These are phyloP conservation scores for Nysson spinosus DNA, from an alignment of 2,888 invertebrate genomes.

Conservation along the genomic window DNA sequence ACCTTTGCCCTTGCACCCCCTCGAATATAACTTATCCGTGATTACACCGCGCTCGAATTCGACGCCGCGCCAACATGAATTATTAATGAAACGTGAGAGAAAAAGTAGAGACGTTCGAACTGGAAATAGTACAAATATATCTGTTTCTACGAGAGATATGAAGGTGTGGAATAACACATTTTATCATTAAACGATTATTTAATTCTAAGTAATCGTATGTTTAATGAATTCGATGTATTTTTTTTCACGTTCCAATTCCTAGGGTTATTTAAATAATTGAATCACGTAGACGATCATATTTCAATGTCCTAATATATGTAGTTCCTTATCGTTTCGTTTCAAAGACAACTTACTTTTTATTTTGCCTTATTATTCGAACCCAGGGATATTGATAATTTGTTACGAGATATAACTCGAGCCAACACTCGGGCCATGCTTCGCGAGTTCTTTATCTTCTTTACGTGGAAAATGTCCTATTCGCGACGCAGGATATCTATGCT, in stretches of 20 bases:
- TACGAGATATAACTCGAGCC: conserved; percentile 43
- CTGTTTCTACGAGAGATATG: too few relatives aligned
- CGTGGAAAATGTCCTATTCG: conserved; percentile 27
- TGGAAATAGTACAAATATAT: neutral
- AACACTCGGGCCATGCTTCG: conserved; percentile 43
- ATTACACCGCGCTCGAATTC: conserved; percentile 54
- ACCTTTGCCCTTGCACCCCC: conserved; percentile 31
- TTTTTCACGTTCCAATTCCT: too few relatives aligned
- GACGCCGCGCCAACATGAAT: conserved; percentile 50
- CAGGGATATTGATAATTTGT: conserved; percentile 49
- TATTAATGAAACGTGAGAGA: conserved; percentile 44
- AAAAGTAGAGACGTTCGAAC: neutral
- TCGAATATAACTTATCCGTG: conserved; percentile 52
- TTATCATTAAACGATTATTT: too few relatives aligned
- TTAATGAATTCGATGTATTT: too few relatives aligned
- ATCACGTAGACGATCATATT: too few relatives aligned
- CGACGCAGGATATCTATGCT: conserved; percentile 20
- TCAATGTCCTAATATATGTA: too few relatives aligned
- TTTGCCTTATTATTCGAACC: too few relatives aligned
- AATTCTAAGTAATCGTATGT: too few relatives aligned
- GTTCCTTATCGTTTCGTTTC: too few relatives aligned
- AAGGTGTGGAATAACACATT: too few relatives aligned
- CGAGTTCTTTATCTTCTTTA: conserved; percentile 27
- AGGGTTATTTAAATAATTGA: too few relatives aligned
- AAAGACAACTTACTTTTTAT: too few relatives aligned